Conservation (phyloP, 2,113 vertebrate species). For the Pycnonotus jocosus region DNA sequence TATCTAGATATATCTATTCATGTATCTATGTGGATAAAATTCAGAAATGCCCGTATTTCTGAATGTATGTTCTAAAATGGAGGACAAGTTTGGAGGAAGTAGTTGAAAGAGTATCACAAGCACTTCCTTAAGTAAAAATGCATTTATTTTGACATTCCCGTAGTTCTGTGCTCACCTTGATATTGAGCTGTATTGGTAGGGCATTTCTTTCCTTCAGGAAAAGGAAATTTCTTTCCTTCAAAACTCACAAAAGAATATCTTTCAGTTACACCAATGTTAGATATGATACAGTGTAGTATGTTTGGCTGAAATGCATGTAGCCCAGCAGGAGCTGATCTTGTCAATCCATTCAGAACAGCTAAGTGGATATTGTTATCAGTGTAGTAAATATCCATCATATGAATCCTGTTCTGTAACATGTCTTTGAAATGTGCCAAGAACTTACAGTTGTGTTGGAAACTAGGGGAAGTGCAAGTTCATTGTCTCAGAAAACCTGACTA, state of each 20-base stretch:
- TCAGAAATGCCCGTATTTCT: background rate
- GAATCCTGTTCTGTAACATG: background rate
- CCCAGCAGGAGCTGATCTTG: background rate
- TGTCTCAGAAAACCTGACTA: background rate
- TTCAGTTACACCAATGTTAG: background rate
- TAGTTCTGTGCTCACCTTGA: background rate
- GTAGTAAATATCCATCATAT: background rate
- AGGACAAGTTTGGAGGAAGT: background rate
- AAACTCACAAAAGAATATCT: background rate
- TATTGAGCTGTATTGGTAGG: background rate
- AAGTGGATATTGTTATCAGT: background rate
- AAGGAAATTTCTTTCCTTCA: background rate
- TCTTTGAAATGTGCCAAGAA: background rate
- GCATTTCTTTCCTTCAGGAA: background rate
- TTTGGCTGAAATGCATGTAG: background rate
- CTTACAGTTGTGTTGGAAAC: background rate
- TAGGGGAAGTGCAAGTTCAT: background rate
- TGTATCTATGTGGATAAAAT: background rate
- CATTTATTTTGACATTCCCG: background rate
- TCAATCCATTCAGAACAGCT: background rate
- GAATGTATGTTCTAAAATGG: background rate
- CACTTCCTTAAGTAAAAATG: background rate
- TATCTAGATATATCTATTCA: background rate
- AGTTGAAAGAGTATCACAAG: background rate
- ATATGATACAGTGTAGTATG: background rate